These are phyloP conservation scores for Egretta garzetta DNA, from an alignment of 2,113 vertebrate genomes.

Conservation along the genomic window DNA sequence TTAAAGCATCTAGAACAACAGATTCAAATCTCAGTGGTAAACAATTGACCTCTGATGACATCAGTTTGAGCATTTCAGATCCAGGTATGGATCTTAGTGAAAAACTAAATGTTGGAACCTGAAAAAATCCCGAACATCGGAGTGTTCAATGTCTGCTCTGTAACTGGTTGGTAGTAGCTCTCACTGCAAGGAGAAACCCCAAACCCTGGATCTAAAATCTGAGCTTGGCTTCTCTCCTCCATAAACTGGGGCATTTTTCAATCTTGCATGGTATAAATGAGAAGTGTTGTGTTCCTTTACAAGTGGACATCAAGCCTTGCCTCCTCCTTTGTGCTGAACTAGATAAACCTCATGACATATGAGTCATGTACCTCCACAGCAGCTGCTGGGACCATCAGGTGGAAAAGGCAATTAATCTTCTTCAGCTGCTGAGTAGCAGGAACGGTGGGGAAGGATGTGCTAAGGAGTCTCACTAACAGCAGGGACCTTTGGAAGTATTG, in stretches of 20 bases:
- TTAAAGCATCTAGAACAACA: background rate
- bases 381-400: background rate
- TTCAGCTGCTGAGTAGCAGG: background rate
- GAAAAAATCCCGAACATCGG: background rate
- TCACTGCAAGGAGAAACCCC: background rate
- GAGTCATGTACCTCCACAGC: background rate
- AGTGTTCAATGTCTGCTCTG: background rate
- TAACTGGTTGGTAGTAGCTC: background rate
- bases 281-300: background rate
- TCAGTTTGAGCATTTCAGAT: background rate
- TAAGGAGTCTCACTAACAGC: background rate
- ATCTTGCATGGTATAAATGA: background rate
- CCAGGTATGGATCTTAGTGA: background rate
- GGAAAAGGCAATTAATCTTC: background rate
- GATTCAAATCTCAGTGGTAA: background rate
- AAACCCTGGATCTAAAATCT: background rate
- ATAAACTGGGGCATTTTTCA: background rate
- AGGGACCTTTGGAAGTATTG: background rate
- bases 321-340: background rate
- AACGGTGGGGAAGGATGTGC: background rate
- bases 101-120: background rate
- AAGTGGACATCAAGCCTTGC: background rate
- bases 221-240: background rate
- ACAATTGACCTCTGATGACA: background rate
- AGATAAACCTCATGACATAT: background rate